Evolutionary conservation across 2,888 invertebrate species (phyloP).

Genomic region (Epicampocera succincta): DNA sequence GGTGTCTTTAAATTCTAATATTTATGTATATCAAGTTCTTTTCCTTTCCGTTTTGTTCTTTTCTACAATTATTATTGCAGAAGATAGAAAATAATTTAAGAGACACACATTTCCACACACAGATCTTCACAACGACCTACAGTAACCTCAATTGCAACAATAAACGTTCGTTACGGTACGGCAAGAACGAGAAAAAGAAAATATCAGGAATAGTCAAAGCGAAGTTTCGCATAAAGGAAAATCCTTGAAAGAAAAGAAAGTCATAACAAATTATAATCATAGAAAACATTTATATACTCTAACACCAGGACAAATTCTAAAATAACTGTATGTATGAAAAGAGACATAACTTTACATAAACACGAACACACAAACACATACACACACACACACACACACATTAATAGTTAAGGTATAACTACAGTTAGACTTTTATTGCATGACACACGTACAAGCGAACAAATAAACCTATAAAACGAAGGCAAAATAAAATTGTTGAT

Average conservation of each 20-base stretch:
- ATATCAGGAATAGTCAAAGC: background rate
- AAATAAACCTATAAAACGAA: constrained; percentile 65
- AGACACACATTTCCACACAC: background rate
- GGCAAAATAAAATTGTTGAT: constrained; percentile 65
- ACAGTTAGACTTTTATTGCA: constrained; percentile 20
- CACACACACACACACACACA: constrained; percentile 4
- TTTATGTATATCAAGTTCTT: constrained; percentile 39
- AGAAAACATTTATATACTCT: constrained; percentile 55
- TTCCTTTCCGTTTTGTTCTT: constrained; percentile 2
- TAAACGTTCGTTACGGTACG: constrained; percentile 20
- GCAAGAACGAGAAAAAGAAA: background rate
- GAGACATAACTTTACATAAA: background rate
- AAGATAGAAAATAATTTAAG: constrained; percentile 4
- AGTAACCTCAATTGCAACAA: constrained; percentile 63
- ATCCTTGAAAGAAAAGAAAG: constrained; percentile 67
- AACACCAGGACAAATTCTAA: constrained; percentile 30
- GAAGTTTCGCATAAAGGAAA: constrained; percentile 38
- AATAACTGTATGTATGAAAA: background rate
- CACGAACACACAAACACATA: background rate
- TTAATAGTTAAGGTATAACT: background rate
- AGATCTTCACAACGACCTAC: constrained; percentile 47
- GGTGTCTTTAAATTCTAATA: constrained; percentile 47
- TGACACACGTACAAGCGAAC: constrained; percentile 29
- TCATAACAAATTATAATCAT: constrained; percentile 67
- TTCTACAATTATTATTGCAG: constrained; percentile 51